Conservation (phyloP, 2,113 vertebrate genomes). For the Sapajus apella region DNA sequence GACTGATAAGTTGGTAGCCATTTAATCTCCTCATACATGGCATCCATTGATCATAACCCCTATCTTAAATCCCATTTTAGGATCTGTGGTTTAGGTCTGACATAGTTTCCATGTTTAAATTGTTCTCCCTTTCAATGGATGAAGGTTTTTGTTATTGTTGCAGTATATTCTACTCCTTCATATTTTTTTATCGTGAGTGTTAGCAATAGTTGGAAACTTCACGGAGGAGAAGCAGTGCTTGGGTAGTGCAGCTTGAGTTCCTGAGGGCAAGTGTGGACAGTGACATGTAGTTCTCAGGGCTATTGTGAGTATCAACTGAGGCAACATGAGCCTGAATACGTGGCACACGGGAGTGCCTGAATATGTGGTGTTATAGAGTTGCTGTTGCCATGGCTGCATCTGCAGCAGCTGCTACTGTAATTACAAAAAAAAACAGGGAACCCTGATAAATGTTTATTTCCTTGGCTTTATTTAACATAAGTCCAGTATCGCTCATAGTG, state of each 20-base stretch:
- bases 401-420: no score
- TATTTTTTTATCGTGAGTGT: not conserved
- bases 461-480: not conserved
- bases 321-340: not conserved
- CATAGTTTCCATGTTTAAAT: not conserved
- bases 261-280: not conserved
- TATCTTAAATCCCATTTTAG: not conserved
- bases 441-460: not conserved
- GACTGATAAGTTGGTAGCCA: not conserved
- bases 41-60: not conserved
- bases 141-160: not conserved
- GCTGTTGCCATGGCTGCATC: not conserved
- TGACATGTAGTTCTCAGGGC: not conserved
- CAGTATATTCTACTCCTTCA: not conserved
- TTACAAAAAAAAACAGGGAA: not conserved
- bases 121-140: not conserved
- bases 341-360: not conserved
- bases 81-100: not conserved
- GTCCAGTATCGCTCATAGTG: not conserved
- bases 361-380: fast-evolving
- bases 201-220: not conserved
- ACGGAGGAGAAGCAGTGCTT: not conserved
- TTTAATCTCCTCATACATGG: not conserved
- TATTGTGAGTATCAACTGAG: not conserved
- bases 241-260: not conserved